Conservation (phyloP, 1,140 invertebrate species). For the Melipona quadrifasciata region DNA sequence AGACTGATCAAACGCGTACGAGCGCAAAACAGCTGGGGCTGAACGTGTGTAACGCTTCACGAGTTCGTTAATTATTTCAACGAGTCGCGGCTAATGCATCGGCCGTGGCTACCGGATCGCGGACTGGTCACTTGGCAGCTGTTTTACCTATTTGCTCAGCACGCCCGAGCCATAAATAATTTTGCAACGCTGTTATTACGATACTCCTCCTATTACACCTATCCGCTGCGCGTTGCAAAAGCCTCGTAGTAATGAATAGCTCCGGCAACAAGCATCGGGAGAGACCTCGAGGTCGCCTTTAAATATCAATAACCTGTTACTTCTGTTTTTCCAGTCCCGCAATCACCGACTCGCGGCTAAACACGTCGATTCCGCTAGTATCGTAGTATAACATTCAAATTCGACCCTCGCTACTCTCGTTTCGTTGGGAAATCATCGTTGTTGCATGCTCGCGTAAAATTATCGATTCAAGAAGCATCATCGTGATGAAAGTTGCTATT, state of each 20-base stretch:
- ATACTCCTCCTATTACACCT: slow-evolving; percentile 66
- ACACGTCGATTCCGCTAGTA: not conserved
- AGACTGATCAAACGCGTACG: slow-evolving; percentile 31
- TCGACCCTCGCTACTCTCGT: not conserved
- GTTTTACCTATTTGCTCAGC: slow-evolving; percentile 80
- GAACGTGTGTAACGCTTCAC: slow-evolving; percentile 63
- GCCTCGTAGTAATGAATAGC: slow-evolving; percentile 47
- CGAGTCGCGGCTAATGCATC: slow-evolving; percentile 76
- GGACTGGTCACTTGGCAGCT: slow-evolving; percentile 75
- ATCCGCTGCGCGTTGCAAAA: slow-evolving; percentile 52
- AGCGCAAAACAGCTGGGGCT: slow-evolving; percentile 27
- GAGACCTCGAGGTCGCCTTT: slow-evolving; percentile 45
- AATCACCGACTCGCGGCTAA: not conserved
- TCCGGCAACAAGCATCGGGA: slow-evolving; percentile 35
- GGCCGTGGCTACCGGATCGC: slow-evolving; percentile 69
- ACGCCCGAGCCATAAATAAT: slow-evolving; percentile 76
- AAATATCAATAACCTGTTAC: slow-evolving; percentile 54
- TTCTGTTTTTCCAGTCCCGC: slow-evolving; percentile 17
- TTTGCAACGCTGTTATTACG: slow-evolving; percentile 73
- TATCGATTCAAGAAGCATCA: not conserved
- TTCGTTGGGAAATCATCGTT: not conserved
- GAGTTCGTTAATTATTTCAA: slow-evolving; percentile 80
- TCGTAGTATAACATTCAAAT: slow-evolving; percentile 14
- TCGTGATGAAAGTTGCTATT: not conserved
- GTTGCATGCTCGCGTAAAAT: not conserved